phyloP scores from a whole-genome alignment of 2,797 vertebrate genomes.

The Nannoperca australis region DNA sequence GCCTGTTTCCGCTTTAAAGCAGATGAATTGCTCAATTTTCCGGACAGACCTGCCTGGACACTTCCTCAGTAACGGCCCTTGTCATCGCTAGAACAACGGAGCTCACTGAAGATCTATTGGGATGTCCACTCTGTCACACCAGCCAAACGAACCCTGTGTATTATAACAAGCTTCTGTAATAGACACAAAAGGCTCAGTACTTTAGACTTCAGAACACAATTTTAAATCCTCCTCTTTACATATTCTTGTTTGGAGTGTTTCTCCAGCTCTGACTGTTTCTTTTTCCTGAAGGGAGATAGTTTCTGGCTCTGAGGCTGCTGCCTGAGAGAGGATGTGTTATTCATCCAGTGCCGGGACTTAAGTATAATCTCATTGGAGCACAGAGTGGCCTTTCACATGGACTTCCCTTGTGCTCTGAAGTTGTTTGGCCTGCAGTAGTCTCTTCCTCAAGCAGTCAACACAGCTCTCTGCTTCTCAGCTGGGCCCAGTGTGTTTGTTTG shows the following conservation, averaged over 20 bases:
- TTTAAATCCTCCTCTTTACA: conserved; percentile 24
- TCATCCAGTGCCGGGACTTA: conserved; percentile 53
- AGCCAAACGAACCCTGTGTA: conserved; percentile 21
- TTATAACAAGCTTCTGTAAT: conserved; percentile 18
- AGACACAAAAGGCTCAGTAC: conserved; percentile 17
- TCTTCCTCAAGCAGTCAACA: conserved; percentile 51
- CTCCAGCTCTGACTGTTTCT: conserved; percentile 23
- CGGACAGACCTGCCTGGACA: conserved; percentile 73
- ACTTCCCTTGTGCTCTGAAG: conserved; percentile 67
- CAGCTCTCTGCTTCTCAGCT: conserved; percentile 43
- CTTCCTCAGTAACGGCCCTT: conserved; percentile 70
- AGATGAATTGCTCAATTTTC: conserved; percentile 78
- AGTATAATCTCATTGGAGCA: conserved; percentile 74
- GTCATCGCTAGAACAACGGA: conserved; percentile 37
- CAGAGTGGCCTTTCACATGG: conserved; percentile 77
- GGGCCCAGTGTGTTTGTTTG: conserved; percentile 60
- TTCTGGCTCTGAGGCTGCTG: conserved; percentile 34
- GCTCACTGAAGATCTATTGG: conserved; percentile 59
- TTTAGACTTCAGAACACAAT: conserved; percentile 1
- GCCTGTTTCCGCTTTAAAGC: conserved; percentile 78
- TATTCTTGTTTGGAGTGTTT: conserved; percentile 19
- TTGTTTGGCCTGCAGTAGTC: conserved; percentile 50
- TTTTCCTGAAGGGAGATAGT: conserved; percentile 50
- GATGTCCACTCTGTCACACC: conserved; percentile 54
- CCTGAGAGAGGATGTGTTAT: conserved; percentile 74